A percentile compares a stretch with the other conserved stretches of the same genome.
Evolutionary conservation across 2,113 vertebrate species (phyloP).

Genomic region (Poeciliopsis turrubarensis): DNA sequence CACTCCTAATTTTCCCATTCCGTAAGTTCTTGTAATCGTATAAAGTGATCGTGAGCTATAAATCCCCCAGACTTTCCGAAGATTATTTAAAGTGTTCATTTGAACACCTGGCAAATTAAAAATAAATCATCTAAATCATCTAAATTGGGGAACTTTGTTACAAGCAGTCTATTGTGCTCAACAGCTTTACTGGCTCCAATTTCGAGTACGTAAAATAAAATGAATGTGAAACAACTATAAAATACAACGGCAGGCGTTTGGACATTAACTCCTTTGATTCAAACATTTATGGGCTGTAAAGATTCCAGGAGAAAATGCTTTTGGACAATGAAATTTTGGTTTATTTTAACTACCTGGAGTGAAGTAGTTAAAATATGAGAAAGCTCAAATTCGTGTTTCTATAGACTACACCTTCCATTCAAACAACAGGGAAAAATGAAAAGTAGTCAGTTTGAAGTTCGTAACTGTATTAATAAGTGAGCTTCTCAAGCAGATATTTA

Average conservation of each 20-base stretch:
- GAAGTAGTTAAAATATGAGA: background rate
- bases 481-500: background rate
- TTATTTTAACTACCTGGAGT: background rate
- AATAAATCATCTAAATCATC: background rate
- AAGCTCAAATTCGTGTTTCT: background rate
- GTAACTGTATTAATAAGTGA: background rate
- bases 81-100: too few relatives aligned
- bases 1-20: background rate
- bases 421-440: background rate
- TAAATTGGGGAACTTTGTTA: background rate
- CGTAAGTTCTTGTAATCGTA: background rate
- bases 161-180: background rate
- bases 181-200: too few relatives aligned
- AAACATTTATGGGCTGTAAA: too few relatives aligned
- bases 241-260: too few relatives aligned
- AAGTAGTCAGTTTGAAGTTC: background rate
- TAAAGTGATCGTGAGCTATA: background rate
- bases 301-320: too few relatives aligned
- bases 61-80: too few relatives aligned
- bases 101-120: background rate
- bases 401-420: background rate
- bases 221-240: too few relatives aligned
- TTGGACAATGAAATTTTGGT: background rate
- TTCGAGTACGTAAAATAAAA: too few relatives aligned
- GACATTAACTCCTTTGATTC: too few relatives aligned